Percentiles rank a stretch among this genome's conserved stretches.
Evolutionary conservation across 2,797 vertebrate genomes (phyloP).

Genomic region (Rhinatrema bivittatum): DNA sequence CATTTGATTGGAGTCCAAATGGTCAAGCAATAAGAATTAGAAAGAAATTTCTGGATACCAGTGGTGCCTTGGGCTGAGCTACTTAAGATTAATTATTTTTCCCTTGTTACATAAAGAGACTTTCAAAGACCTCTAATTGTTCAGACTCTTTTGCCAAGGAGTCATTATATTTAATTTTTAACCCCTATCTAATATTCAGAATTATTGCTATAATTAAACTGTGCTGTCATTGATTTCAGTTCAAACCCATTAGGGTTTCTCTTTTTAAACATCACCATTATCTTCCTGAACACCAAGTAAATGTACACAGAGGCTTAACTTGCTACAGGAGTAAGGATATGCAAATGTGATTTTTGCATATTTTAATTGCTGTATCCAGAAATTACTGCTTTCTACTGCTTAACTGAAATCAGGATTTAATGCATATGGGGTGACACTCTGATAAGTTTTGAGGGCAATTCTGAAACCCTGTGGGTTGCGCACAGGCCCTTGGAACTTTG

Average conservation of each 20-base stretch:
- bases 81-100: constrained; percentile 49
- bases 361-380: too few species aligned
- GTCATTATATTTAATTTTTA: constrained; percentile 47
- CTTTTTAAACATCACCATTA: constrained; percentile 10
- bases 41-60: constrained; percentile 25
- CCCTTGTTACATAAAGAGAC: constrained; percentile 43
- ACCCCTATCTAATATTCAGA: constrained; percentile 45
- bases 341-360: too few species aligned
- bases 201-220: constrained; percentile 43
- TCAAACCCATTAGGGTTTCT: constrained; percentile 28
- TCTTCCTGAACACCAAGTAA: neutral
- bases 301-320: too few species aligned
- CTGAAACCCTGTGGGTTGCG: too few species aligned
- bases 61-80: constrained; percentile 23
- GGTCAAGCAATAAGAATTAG: constrained; percentile 39
- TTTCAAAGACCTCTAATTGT: constrained; percentile 51
- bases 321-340: too few species aligned
- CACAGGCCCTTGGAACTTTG: too few species aligned
- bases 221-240: constrained; percentile 40
- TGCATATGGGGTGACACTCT: too few species aligned
- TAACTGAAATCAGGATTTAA: too few species aligned
- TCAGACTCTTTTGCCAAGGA: constrained; percentile 45
- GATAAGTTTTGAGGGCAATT: too few species aligned
- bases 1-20: constrained; percentile 29
- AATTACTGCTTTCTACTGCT: too few species aligned